Conservation (phyloP, 2,888 invertebrate species). For the Torymus auratus region DNA sequence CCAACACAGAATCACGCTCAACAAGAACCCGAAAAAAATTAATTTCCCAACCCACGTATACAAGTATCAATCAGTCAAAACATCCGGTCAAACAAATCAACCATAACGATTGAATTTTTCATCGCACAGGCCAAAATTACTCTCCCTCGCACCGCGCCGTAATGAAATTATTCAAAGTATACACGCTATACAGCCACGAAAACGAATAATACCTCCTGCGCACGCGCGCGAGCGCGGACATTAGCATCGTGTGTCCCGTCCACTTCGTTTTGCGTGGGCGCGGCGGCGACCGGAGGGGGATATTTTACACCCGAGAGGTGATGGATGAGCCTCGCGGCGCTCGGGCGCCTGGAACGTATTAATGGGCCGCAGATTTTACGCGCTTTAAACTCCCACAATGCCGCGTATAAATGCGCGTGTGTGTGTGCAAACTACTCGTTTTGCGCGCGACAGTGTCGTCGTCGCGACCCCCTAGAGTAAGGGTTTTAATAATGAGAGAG, state of each 20-base stretch:
- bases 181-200: not conserved
- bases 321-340: slow-evolving; percentile 71
- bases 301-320: slow-evolving; percentile 64
- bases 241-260: not conserved
- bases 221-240: too few species aligned
- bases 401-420: not conserved
- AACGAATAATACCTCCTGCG: too few species aligned
- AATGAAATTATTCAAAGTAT: too few species aligned
- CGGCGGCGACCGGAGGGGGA: not conserved
- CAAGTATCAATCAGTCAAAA: too few species aligned
- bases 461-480: slow-evolving; percentile 11
- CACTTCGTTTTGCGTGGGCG: slow-evolving; percentile 30
- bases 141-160: too few species aligned
- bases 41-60: too few species aligned
- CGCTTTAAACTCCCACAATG: slow-evolving; percentile 71
- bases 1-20: too few species aligned
- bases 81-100: too few species aligned
- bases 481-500: slow-evolving; percentile 10
- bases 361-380: slow-evolving; percentile 74
- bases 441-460: not conserved
- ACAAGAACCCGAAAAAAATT: too few species aligned
- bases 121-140: too few species aligned
- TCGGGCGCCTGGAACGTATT: slow-evolving; percentile 66
- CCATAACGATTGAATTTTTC: too few species aligned
- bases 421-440: not conserved